phyloP scores from a whole-genome alignment of 2,888 invertebrate genomes.

The Chaitophorus viminalis region DNA sequence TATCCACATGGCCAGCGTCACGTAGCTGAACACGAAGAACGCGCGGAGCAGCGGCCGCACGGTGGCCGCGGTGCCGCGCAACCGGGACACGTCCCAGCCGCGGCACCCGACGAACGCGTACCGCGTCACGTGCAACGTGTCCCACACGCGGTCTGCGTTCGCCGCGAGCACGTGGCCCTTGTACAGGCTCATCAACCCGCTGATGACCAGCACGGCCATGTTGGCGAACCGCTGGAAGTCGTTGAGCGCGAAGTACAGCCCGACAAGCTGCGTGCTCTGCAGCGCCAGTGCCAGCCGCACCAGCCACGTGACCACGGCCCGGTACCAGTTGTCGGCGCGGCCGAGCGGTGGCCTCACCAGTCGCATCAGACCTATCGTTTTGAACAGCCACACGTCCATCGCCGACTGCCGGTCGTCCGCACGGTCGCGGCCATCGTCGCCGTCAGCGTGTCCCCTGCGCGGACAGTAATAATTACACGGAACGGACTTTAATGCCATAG shows the following conservation, averaged over 20 bases:
- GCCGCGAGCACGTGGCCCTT: neutral
- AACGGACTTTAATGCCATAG: no score
- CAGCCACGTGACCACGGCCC: neutral
- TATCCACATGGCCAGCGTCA: neutral
- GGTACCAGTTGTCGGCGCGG: neutral
- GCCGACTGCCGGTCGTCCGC: neutral
- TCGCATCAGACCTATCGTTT: neutral
- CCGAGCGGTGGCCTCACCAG: neutral
- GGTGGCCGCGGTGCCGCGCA: neutral
- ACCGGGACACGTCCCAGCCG: neutral
- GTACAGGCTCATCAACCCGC: neutral
- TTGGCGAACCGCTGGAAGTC: conserved; percentile 18
- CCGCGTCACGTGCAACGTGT: neutral
- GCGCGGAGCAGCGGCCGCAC: neutral
- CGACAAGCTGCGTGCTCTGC: neutral
- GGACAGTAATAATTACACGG: no score
- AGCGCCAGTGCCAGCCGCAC: neutral
- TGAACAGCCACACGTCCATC: no score
- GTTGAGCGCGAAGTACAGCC: neutral
- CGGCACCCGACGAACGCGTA: neutral
- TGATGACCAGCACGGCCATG: neutral
- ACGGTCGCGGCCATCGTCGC: neutral
- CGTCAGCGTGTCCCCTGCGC: neutral
- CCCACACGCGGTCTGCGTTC: neutral
- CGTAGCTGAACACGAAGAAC: neutral